Conservation (phyloP, 2,888 invertebrate species). For the Metallyticus violacea region DNA sequence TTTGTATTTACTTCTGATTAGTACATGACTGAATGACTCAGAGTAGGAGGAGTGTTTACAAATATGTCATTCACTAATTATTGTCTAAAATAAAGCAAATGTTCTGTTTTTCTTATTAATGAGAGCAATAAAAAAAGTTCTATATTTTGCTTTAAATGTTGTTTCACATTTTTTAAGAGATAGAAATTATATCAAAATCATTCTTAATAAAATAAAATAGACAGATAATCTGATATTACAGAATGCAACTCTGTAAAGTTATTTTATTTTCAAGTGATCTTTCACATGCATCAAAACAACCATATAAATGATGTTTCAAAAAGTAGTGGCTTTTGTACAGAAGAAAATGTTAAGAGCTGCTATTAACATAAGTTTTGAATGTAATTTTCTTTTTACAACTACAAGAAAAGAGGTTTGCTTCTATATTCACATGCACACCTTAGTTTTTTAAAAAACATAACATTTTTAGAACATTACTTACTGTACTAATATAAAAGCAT, state of each 20-base stretch:
- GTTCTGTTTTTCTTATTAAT: too few relatives aligned
- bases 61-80: too few relatives aligned
- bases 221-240: too few relatives aligned
- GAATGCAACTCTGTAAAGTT: not conserved
- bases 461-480: not conserved
- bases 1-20: too few relatives aligned
- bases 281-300: conserved; percentile 7
- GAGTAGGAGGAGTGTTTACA: too few relatives aligned
- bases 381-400: not conserved
- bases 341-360: not conserved
- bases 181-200: too few relatives aligned
- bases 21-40: too few relatives aligned
- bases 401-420: not conserved
- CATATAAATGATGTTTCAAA: not conserved
- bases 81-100: too few relatives aligned
- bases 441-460: not conserved
- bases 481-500: not conserved
- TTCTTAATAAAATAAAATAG: too few relatives aligned
- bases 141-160: too few relatives aligned
- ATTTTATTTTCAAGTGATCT: not conserved
- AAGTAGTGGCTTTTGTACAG: not conserved
- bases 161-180: too few relatives aligned
- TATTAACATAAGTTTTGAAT: not conserved
- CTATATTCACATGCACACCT: not conserved
- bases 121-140: too few relatives aligned